Evolutionary conservation across 2,797 vertebrate genomes (phyloP), one percentile per base, ranked within the genome.

Genomic region (Eutrigla gurnardus): DNA sequence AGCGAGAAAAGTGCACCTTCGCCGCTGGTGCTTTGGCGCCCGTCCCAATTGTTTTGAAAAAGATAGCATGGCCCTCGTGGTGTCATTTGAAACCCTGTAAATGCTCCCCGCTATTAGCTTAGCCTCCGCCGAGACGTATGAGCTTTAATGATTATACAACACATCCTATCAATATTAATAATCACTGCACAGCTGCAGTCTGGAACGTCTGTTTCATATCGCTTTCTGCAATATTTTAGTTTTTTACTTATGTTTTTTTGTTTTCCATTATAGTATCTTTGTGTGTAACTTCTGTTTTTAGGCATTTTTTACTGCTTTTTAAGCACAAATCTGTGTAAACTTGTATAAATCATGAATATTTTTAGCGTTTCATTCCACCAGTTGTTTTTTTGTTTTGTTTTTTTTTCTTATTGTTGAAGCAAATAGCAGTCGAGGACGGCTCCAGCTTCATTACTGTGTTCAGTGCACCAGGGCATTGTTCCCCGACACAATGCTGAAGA

Each of bases 1-100:
- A 42, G 64, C 0, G 43, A 84, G 79, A 54, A 73, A 79, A 78
- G 75, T 88, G 87, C 78, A 87, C 79, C 84, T 84, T 73, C 59
- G 58, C 89, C 58, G 77, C 77, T 50, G 79, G 76, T 65, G 79
- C 80, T 89, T 84, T 89, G 89, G 88, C 88, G 6, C 18, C 3
- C 0, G 8, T 88, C 89, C 90, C 87, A 89, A 85, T 82, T 88
- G 91, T 89, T 88, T 79, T 75, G 79, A 78, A 81, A 90, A 65
- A 59, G 87, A 91, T 85, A 58, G 82, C 68, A 2, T 72, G 77
- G 76, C 74, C 81, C 65, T 73, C 15, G 7, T 36, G 77, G 82
- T 63, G 39, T 86, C 86, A 85, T 91, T 82, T 82, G 82, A 79
- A 87, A 86, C 73, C 70, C 78, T 73, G 70, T 79, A 70, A 87